phyloP scores from a whole-genome alignment of 2,797 vertebrate genomes.

The Podargus strigoides region DNA sequence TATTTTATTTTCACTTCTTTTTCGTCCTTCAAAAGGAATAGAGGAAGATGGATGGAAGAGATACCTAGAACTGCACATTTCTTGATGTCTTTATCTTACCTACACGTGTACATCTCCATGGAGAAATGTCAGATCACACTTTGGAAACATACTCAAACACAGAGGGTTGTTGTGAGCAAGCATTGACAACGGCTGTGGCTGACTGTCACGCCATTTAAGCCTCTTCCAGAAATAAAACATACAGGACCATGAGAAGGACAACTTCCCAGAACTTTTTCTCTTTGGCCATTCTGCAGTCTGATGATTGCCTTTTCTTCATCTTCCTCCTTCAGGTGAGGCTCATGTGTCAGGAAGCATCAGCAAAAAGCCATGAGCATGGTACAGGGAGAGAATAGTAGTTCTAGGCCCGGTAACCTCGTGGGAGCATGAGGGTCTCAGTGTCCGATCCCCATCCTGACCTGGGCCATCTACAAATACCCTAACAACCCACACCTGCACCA shows the following conservation, averaged over 20 bases:
- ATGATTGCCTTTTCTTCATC: neutral
- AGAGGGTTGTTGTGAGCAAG: neutral
- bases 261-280: neutral
- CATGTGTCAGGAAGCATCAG: neutral
- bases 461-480: neutral
- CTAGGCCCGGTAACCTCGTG: neutral
- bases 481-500: too few relatives aligned
- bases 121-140: neutral
- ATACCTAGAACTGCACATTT: neutral
- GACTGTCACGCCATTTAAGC: neutral
- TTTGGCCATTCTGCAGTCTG: neutral
- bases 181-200: accelerated
- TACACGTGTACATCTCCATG: neutral
- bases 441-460: neutral
- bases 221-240: neutral
- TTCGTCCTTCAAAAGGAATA: neutral
- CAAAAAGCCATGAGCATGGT: accelerated
- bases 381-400: neutral
- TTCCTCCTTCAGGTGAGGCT: neutral
- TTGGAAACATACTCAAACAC: neutral
- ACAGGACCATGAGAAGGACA: neutral
- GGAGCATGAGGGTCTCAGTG: neutral
- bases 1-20: neutral
- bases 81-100: neutral
- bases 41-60: neutral